These are phyloP conservation scores for Aricia agestis DNA, from an alignment of 1,140 invertebrate species.

Conservation along the genomic window DNA sequence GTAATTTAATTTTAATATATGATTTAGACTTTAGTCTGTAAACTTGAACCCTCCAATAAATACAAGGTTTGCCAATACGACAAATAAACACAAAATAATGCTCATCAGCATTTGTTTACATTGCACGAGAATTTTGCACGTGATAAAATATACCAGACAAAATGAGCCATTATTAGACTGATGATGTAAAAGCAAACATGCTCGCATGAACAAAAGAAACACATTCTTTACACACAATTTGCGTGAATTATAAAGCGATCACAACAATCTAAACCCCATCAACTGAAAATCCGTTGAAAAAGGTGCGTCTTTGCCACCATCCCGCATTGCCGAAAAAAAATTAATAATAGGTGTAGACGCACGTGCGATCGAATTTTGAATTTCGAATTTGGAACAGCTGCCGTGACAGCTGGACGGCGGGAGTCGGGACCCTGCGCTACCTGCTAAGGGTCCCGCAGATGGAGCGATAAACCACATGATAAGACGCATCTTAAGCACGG, in stretches of 20 bases:
- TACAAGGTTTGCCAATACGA: no score
- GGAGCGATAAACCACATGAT: neutral
- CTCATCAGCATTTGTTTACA: neutral
- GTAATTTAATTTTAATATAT: no score
- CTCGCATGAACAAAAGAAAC: neutral
- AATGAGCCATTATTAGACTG: neutral
- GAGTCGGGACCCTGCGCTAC: conserved; percentile 55
- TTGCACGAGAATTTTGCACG: neutral
- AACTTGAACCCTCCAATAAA: no score
- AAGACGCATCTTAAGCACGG: neutral
- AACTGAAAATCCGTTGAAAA: conserved; percentile 37
- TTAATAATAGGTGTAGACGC: conserved; percentile 67
- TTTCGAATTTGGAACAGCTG: conserved; percentile 48
- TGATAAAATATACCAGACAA: neutral
- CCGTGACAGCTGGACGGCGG: conserved; percentile 67
- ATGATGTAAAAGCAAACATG: neutral
- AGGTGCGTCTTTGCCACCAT: conserved; percentile 35
- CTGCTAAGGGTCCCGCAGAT: conserved; percentile 10
- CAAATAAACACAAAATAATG: no score
- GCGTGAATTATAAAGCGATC: neutral
- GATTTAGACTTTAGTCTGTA: no score
- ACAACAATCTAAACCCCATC: conserved; percentile 8
- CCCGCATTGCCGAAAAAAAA: conserved; percentile 52
- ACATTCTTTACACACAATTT: neutral
- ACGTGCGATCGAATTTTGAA: conserved; percentile 50